These are phyloP conservation scores for Spheniscus mendiculus DNA, from an alignment of 2,113 vertebrate species.

Conservation along the genomic window DNA sequence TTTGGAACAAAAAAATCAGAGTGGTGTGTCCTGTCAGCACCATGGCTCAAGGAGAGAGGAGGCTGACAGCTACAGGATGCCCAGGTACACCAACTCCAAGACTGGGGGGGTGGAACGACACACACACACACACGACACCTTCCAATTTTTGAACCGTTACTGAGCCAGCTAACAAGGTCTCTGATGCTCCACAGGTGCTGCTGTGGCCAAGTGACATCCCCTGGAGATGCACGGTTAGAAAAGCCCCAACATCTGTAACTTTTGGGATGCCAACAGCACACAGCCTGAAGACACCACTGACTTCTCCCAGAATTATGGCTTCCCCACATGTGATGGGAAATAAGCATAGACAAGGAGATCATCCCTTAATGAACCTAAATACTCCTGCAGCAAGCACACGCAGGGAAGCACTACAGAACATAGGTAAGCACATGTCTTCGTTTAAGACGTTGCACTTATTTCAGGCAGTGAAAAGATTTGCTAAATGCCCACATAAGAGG, in stretches of 20 bases:
- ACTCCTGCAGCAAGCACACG: neutral
- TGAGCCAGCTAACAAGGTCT: neutral
- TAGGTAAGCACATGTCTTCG: neutral
- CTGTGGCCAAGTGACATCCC: neutral
- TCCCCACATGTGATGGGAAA: neutral
- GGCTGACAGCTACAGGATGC: neutral
- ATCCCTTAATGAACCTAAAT: neutral
- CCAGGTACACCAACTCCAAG: neutral
- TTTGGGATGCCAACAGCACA: neutral
- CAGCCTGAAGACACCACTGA: neutral
- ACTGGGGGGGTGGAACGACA: no score
- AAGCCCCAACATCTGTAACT: neutral
- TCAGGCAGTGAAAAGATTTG: neutral
- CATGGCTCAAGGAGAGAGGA: neutral
- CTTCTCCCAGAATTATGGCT: neutral
- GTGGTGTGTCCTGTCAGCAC: neutral
- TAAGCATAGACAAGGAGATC: neutral
- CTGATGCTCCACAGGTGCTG: neutral
- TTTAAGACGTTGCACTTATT: neutral
- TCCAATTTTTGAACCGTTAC: neutral
- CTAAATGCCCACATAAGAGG: neutral
- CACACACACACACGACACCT: no score
- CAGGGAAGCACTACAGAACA: neutral
- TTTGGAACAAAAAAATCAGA: neutral
- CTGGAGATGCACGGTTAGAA: neutral